These are phyloP conservation scores for Lutjanus argentimaculatus DNA, from an alignment of 2,797 vertebrate species.

Conservation along the genomic window DNA sequence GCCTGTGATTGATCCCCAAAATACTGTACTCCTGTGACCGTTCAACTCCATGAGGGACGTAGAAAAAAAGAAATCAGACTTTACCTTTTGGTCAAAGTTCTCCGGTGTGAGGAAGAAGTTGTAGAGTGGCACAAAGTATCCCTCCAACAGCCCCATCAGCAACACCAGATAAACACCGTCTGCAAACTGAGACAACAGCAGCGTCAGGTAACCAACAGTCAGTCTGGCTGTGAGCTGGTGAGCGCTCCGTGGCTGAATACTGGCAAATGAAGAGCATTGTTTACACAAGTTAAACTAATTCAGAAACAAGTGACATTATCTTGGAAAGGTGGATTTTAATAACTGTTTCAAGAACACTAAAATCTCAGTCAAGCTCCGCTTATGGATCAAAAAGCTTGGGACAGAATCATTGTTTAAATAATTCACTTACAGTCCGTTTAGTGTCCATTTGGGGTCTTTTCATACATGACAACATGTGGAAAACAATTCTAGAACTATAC, in stretches of 20 bases:
- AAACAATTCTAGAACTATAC: too few relatives aligned
- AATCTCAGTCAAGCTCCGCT: background rate
- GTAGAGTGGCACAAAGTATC: constrained; percentile 96
- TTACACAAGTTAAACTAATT: background rate
- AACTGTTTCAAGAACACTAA: background rate
- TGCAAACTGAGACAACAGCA: constrained; percentile 90
- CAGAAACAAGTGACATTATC: background rate
- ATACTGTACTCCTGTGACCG: background rate
- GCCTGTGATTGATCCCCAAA: background rate
- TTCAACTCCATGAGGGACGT: background rate
- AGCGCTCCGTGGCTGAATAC: background rate
- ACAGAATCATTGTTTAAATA: too few relatives aligned
- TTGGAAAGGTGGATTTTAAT: background rate
- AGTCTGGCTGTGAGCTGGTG: background rate
- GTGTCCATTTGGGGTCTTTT: too few relatives aligned
- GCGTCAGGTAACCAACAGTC: background rate
- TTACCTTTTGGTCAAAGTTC: constrained; percentile 98
- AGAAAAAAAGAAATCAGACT: background rate
- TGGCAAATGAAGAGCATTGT: too few relatives aligned
- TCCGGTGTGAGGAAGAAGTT: constrained; percentile 98
- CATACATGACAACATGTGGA: too few relatives aligned
- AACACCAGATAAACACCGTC: constrained; percentile 97
- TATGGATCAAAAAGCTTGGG: too few relatives aligned
- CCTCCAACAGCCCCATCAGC: constrained; percentile 96
- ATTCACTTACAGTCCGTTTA: too few relatives aligned